Base-by-base conservation (phyloP, 2,888 invertebrate species). In the Campopleginae sp. region DNA sequence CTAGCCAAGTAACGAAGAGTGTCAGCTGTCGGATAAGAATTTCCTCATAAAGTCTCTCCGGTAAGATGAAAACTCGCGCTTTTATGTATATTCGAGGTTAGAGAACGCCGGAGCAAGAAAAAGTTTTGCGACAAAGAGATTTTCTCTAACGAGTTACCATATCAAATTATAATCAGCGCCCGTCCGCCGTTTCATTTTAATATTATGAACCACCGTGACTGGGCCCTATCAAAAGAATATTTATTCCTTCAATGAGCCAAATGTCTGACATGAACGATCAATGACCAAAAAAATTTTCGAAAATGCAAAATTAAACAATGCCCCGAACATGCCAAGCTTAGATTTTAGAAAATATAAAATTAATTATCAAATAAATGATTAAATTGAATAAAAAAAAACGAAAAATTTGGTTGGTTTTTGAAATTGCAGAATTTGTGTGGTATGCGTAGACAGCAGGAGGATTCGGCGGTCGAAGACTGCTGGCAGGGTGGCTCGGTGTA, bases 391-490 rank as follows among this genome's bases (percentile, higher is more conserved):
- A n/a, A n/a, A n/a, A n/a, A n/a, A n/a, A n/a, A n/a, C 10, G 1
- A 27, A 5, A n/a, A 51, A 5, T 12, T n/a, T 31, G n/a, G 6
- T 46, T 70, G 68, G 31, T 44, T 19, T 80, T 38, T 78, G 38
- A 46, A 42, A 87, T 89, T 91, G 38, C 90, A 92, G 92, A 88
- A 88, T 89, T 79, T 80, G 80, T 89, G 85, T 82, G 92, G 90
- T 88, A 92, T 92, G 92, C 91, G 90, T 89, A 92, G 85, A 88
- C 87, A 90, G 89, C 88, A 89, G 90, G 87, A 88, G 80, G 85
- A 79, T 74, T 87, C 79, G 66, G 81, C 85, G 82, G 88, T 86
- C 81, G 86, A 88, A 19, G 87, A 82, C 83, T 86, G 87, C 87
- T 88, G 79, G 84, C 74, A 86, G 84, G 87, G 84, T 89, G 88